Percentiles rank a stretch among this genome's conserved stretches.
phyloP scores from a whole-genome alignment of 2,797 vertebrate genomes.

The Acipenser ruthenus region DNA sequence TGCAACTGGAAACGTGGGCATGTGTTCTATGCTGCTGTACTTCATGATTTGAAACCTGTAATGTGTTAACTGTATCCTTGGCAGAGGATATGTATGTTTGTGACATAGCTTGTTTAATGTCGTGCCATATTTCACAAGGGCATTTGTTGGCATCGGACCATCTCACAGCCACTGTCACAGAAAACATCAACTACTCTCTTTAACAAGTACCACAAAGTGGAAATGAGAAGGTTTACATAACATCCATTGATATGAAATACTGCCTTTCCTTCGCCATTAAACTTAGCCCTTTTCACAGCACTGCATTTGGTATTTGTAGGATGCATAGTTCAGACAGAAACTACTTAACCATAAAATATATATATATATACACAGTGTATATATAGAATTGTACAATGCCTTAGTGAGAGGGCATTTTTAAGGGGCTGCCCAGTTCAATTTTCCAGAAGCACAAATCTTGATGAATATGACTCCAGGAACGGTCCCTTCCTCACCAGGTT shows the following conservation, averaged over 20 bases:
- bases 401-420: not conserved
- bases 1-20: too few species aligned
- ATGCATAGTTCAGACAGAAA: too few species aligned
- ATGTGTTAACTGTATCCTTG: too few species aligned
- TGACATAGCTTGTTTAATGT: not conserved
- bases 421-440: not conserved
- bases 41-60: too few species aligned
- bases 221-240: not conserved
- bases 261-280: too few species aligned
- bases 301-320: too few species aligned
- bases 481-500: not conserved
- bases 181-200: not conserved
- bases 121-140: not conserved
- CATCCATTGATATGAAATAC: too few species aligned
- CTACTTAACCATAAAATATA: too few species aligned
- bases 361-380: too few species aligned
- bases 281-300: too few species aligned
- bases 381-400: not conserved
- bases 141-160: not conserved
- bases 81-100: too few species aligned
- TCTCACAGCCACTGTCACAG: not conserved
- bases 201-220: not conserved
- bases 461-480: not conserved
- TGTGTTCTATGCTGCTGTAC: too few species aligned
- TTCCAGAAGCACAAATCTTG: not conserved